Base-by-base conservation (phyloP, 2,113 vertebrate genomes). In the Abramis brama region DNA sequence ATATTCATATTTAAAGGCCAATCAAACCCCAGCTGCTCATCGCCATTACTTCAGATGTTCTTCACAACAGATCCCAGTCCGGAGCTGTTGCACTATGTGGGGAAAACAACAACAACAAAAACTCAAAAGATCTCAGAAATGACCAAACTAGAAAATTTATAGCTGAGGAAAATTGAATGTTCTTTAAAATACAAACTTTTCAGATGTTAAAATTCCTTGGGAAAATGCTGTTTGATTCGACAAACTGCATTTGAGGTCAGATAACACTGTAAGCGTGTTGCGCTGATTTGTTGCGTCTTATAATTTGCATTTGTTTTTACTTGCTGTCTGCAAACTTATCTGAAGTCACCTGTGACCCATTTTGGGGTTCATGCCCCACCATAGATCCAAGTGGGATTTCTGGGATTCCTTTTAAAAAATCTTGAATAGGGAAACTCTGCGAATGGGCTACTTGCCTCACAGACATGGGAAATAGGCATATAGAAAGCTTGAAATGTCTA, bases 1-100 rank as follows among this genome's bases (percentile, higher is more conserved):
- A 82, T 68, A 82, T 68, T 52, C 45, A 33, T 82, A 70, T 68
- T 82, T 82, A 82, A 70, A 82, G 43, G 60, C 62, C 45, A 82
- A 68, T 36, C 68, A 64, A 82, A 15, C 25, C 45, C 10, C 45
- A 68, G 27, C 25, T 70, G 64, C n/a, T 66, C 43, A 68, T 66
- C 62, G 30, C 17, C 25, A 33, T 82, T 47, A 33, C 45, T 82
- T 70, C 25, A 82, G 27, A 70, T 10, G 45, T 68, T 68, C 50
- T 77, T 77, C 27, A 33, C 43, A 68, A 30, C 36, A 39, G 30
- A 82, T 68, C 27, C 27, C 25, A 82, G 17, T 33, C 75, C 75
- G 30, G 27, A 68, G 74, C 43, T 30, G 8, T n/a, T 55, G 11
- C 10, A 52, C 55, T 33, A 70, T 70, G 62, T 1, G 10, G 17